phyloP scores from a whole-genome alignment of 2,797 vertebrate species.

The Euthynnus affinis region DNA sequence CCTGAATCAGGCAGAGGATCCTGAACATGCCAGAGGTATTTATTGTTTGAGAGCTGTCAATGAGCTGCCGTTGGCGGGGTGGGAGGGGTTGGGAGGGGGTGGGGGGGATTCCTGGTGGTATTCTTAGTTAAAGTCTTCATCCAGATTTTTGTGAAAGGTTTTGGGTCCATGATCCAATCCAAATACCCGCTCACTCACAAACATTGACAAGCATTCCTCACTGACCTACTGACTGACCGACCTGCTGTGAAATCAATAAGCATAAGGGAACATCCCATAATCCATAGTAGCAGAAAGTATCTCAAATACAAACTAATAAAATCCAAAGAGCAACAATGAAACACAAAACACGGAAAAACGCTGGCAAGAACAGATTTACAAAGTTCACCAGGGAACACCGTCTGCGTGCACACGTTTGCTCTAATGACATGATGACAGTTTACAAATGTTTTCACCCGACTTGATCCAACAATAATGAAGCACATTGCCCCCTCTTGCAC shows the following conservation, averaged over 20 bases:
- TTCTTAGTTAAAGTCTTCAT: not conserved
- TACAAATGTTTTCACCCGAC: not conserved
- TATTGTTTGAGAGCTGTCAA: constrained; percentile 11
- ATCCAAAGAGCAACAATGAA: not conserved
- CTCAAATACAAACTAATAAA: not conserved
- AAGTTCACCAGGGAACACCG: too few relatives aligned
- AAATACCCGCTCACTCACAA: not conserved
- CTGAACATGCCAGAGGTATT: constrained; percentile 26
- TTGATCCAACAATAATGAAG: not conserved
- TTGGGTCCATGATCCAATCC: not conserved
- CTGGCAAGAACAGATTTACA: not conserved
- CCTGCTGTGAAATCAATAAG: not conserved
- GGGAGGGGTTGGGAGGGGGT: not conserved
- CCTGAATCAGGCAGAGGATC: constrained; percentile 13
- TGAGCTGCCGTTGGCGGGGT: not conserved
- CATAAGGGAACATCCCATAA: not conserved
- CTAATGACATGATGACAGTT: not conserved
- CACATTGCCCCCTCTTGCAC: not conserved
- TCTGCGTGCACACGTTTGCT: not conserved
- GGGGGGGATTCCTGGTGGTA: not conserved
- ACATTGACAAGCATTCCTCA: not conserved
- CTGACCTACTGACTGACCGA: too few relatives aligned
- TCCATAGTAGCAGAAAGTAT: not conserved
- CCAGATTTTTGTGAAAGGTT: not conserved
- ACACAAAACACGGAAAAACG: not conserved